Evolutionary conservation across 2,113 vertebrate species (phyloP), one percentile per base, ranked within the genome.

Genomic region (Actinemys pallida): DNA sequence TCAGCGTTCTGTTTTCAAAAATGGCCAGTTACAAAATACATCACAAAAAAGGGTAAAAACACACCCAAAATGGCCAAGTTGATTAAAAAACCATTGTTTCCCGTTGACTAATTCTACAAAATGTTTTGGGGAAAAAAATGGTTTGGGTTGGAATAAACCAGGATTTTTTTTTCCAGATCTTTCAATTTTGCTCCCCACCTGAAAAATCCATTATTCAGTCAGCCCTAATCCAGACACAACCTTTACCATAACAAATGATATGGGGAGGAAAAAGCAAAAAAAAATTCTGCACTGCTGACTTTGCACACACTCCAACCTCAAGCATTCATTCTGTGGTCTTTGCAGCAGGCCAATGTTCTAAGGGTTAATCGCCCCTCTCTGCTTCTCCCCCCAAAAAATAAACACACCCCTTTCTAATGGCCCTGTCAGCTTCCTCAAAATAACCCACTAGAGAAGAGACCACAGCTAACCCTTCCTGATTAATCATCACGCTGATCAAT

Each of bases 401-500:
- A 69, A 69, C 75, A 83, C 0, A 1, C 72, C 84, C 47, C n/a
- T 39, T 22, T 72, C 35, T 6, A 20, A 39, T 39, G 10, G 42
- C 6, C 10, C 24, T 45, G 5, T 80, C n/a, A 17, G 1, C 5
- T 0, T 1, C 84, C 93, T 92, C 88, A 57, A 13, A 96, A 96
- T 54, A 96, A 93, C 86, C 57, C 45, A 59, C 59, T 24, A 1
- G 0, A 84, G 87, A 87, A 80, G 45, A 88, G 4, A 57, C 75
- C 85, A 65, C 88, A 86, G 91, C 78, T 90, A 85, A 92, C 84
- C 75, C 79, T 45, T 85, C 17, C 0, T 2, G 78, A 89, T 81
- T 93, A 72, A 4, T 35, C n/a, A 5, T 35, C 16, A 0, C 0
- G 0, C 53, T 0, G 6, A 20, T 20, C 16, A 35, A 86, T 47